Evolutionary conservation across 2,797 vertebrate genomes (phyloP), one percentile per base, ranked within the genome.

Genomic region (Manis crassicaudata): DNA sequence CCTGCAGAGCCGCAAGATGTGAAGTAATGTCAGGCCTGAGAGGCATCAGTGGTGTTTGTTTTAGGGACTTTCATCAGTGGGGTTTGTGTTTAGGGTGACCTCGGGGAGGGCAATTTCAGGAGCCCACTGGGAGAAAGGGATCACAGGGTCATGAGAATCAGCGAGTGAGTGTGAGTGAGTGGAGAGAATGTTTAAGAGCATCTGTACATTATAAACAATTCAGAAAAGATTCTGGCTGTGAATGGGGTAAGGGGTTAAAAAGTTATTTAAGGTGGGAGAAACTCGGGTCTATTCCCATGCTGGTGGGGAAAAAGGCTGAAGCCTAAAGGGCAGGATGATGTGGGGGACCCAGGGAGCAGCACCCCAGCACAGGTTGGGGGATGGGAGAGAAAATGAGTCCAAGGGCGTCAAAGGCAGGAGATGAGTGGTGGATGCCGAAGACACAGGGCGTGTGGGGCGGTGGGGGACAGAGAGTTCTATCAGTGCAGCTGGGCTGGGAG

Each of bases 381-480:
- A 7, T 43, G 18, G 16, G 37, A 54, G 52, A 70, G 25, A 23
- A 58, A 58, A 77, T 27, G 37, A 6, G 20, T 32, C 4, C 11
- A 35, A 54, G 56, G 13, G 9, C 10, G 3, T 3, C 52, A 18
- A 16, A 68, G 50, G 40, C 77, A 29, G 40, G 56, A 80, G 35
- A n/a, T 0, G 40, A 43, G 5, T 2, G 35, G 29, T 5, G 23
- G 54, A 5, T 37, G 35, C 27, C 6, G 1, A 3, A 16, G n/a
- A 23, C 0, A 3, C 10, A 6, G 12, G 70, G 6, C 1, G 0
- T 1, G 9, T 72, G 9, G 6, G 1, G 13, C 25, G 35, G 52
- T 1, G 7, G 27, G 43, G 3, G 5, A 17, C 40, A 4, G 7
- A 75, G 50, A 32, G 11, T 21, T 63, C 32, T 18, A 0, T 21